These are phyloP conservation scores for Isichthys henryi DNA, from an alignment of 2,113 vertebrate genomes.

Conservation along the genomic window DNA sequence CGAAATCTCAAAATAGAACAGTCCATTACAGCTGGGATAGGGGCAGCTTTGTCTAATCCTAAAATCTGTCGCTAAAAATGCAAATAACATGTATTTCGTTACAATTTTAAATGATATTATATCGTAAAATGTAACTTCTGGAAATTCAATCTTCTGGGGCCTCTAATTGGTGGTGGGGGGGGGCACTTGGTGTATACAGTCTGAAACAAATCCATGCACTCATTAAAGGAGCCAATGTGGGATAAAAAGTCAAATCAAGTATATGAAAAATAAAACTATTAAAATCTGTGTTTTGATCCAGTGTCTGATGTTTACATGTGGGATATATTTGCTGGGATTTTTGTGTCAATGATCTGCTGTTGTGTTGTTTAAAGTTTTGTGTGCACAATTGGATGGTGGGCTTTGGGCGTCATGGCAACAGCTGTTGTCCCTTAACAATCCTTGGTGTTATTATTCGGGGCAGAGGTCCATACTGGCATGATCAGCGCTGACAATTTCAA, in stretches of 20 bases:
- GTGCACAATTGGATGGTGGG: neutral
- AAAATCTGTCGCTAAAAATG: too few species aligned
- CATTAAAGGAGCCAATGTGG: neutral
- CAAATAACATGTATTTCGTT: too few species aligned
- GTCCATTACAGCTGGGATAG: too few species aligned
- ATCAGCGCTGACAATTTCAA: neutral
- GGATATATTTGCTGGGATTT: neutral
- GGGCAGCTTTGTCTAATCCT: too few species aligned
- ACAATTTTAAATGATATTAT: too few species aligned
- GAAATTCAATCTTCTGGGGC: too few species aligned
- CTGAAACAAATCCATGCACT: neutral
- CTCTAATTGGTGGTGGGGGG: too few species aligned
- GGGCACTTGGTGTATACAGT: neutral
- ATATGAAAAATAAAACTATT: neutral
- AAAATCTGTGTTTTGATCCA: neutral
- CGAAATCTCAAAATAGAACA: too few species aligned
- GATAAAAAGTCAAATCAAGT: neutral
- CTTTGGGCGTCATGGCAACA: neutral
- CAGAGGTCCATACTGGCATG: neutral
- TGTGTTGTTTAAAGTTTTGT: neutral
- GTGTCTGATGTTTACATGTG: neutral
- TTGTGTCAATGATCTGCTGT: neutral
- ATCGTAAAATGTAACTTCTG: too few species aligned
- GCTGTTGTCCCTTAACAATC: neutral
- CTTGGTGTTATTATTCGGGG: neutral